Conservation (phyloP, 2,113 vertebrate genomes). For the Bucco capensis region DNA sequence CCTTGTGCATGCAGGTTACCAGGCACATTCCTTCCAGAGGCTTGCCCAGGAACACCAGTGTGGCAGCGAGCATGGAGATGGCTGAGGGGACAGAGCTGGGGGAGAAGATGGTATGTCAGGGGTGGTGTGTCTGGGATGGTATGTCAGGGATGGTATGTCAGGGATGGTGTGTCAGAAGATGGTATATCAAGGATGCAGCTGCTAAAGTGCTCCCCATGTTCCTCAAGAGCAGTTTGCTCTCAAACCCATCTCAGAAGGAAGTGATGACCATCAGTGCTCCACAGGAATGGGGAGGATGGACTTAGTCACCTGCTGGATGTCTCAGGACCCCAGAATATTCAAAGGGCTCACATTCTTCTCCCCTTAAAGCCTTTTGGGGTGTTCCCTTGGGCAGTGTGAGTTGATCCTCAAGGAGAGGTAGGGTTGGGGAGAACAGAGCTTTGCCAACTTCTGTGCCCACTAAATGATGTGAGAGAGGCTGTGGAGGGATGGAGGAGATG, state of each 20-base stretch:
- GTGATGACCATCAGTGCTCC: neutral
- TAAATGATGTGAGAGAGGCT: neutral
- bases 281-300: neutral
- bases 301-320: neutral
- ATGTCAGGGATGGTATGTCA: constrained; percentile 61
- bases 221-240: rapidly evolving
- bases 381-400: neutral
- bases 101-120: constrained; percentile 71
- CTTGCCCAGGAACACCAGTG: neutral
- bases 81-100: constrained; percentile 62
- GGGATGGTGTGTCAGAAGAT: constrained; percentile 48
- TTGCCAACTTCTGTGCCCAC: rapidly evolving
- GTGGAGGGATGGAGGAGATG: neutral
- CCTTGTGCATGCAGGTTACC: constrained; percentile 23
- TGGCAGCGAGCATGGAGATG: neutral
- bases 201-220: rapidly evolving
- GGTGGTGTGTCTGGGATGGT: constrained; percentile 68
- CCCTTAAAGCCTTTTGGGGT: neutral
- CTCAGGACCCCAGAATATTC: neutral
- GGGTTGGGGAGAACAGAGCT: neutral
- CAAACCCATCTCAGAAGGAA: rapidly evolving
- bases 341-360: neutral
- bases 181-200: neutral
- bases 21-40: neutral
- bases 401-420: neutral